Evolutionary conservation across 1,140 invertebrate species (phyloP).

Genomic region (Caenorhabditis brenneri): DNA sequence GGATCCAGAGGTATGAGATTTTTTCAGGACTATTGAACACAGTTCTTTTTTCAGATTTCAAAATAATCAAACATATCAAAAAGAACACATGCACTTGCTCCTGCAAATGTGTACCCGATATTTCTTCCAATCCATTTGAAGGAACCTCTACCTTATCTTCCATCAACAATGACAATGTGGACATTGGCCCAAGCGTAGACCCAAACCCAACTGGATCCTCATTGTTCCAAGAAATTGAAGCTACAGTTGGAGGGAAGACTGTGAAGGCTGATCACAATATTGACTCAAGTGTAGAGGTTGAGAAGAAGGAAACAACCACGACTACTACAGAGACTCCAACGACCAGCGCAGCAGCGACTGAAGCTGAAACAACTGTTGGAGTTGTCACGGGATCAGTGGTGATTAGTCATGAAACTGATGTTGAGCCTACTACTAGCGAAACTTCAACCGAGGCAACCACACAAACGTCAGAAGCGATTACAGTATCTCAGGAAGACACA

Average conservation of each 20-base stretch:
- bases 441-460: neutral
- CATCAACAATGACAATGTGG: constrained; percentile 28
- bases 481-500: neutral
- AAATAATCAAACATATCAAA: constrained; percentile 48
- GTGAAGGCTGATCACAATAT: neutral
- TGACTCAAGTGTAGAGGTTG: neutral
- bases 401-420: neutral
- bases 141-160: neutral
- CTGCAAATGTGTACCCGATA: constrained; percentile 48
- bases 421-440: too few relatives aligned
- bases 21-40: neutral
- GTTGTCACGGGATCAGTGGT: neutral
- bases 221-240: constrained; percentile 24
- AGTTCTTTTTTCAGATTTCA: constrained; percentile 47
- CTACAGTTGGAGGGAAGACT: neutral
- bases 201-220: constrained; percentile 40
- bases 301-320: neutral
- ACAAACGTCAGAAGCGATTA: neutral
- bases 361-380: neutral
- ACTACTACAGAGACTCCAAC: neutral
- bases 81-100: constrained; percentile 47
- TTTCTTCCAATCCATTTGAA: neutral
- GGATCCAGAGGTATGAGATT: constrained; percentile 39
- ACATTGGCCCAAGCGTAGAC: constrained; percentile 22
- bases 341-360: neutral